These are phyloP conservation scores for Triplophysa dalaica DNA, from an alignment of 2,113 vertebrate genomes.

Conservation along the genomic window DNA sequence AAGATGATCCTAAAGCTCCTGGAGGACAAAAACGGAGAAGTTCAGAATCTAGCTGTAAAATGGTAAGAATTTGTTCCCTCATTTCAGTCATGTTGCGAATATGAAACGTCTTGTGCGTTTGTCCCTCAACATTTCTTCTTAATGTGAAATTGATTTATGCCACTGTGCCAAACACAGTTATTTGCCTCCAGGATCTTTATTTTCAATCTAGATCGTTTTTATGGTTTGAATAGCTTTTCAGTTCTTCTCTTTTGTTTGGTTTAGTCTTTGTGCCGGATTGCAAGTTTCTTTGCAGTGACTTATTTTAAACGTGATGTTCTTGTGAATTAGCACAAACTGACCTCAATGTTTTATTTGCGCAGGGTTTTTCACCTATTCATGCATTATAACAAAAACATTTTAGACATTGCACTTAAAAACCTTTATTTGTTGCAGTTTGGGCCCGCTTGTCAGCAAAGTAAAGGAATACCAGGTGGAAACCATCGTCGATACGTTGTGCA, in stretches of 20 bases:
- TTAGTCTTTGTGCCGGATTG: not conserved
- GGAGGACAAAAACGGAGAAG: constrained; percentile 98
- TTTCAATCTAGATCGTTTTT: not conserved
- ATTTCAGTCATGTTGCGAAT: not conserved
- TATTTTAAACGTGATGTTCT: not conserved
- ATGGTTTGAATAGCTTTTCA: not conserved
- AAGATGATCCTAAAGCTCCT: constrained; percentile 98
- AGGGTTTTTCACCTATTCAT: not conserved
- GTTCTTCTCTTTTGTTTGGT: not conserved
- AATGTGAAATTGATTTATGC: constrained; percentile 29
- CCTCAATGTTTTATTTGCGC: not conserved
- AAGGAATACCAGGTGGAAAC: constrained; percentile 99
- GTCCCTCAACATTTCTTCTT: not conserved
- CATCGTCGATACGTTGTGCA: constrained; percentile 97
- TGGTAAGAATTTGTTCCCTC: constrained; percentile 73
- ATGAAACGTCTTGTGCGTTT: not conserved
- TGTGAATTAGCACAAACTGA: not conserved
- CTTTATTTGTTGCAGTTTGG: constrained; percentile 77
- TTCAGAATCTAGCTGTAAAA: constrained; percentile 98
- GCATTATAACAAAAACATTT: not conserved
- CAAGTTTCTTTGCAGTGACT: not conserved
- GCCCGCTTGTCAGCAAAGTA: constrained; percentile 97
- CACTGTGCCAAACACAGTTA: constrained; percentile 15
- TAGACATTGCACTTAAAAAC: not conserved
- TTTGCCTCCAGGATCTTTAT: not conserved